Percentiles rank a stretch among this genome's conserved stretches.
Evolutionary conservation across 2,113 vertebrate species (phyloP).

Genomic region (Pelvicachromis taeniatus): DNA sequence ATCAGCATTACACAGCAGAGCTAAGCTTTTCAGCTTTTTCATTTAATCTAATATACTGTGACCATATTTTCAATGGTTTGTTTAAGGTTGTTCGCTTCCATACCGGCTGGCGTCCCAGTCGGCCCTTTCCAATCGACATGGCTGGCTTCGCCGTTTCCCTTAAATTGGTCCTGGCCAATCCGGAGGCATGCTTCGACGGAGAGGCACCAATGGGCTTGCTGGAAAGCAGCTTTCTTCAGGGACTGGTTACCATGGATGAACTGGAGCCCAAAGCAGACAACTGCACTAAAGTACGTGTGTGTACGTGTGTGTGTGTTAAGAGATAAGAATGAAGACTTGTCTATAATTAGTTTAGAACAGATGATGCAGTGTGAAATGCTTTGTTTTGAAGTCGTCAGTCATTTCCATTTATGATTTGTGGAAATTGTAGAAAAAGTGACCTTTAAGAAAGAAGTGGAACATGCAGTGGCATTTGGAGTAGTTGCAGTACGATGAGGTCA

Average conservation of each 20-base stretch:
- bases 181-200: constrained; percentile 78
- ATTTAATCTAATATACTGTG: neutral
- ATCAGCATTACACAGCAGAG: neutral
- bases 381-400: neutral
- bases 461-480: neutral
- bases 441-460: neutral
- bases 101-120: constrained; percentile 85
- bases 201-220: constrained; percentile 84
- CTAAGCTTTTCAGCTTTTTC: neutral
- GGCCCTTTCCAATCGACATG: constrained; percentile 91
- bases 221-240: constrained; percentile 86
- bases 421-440: neutral
- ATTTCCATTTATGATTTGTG: neutral
- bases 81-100: constrained; percentile 81
- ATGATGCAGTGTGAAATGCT: neutral
- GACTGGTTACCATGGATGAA: constrained; percentile 81
- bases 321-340: neutral
- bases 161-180: constrained; percentile 77
- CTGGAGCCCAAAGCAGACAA: constrained; percentile 87
- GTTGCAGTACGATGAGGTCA: neutral
- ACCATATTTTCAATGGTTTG: neutral
- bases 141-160: constrained; percentile 86
- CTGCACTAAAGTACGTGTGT: constrained; percentile 78
- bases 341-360: neutral
- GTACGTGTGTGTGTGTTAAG: neutral